These are phyloP conservation scores for Xanthorhoe designata DNA, from an alignment of 2,888 invertebrate genomes.

Conservation along the genomic window DNA sequence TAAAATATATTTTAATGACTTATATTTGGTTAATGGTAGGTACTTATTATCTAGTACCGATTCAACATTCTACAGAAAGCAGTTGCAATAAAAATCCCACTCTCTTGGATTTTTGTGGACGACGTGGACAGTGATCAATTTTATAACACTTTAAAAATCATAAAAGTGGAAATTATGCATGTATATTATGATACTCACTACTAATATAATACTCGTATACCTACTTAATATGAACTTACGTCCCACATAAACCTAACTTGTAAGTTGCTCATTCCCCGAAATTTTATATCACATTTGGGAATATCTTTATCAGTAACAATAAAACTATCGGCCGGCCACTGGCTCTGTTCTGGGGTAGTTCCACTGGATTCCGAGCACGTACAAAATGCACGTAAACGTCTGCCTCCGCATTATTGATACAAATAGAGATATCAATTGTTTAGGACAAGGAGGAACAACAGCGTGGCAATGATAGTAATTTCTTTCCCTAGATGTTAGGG, in stretches of 20 bases:
- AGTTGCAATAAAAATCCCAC: too few species aligned
- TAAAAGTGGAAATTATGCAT: too few species aligned
- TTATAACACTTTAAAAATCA: too few species aligned
- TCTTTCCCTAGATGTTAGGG: constrained; percentile 62
- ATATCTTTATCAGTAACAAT: neutral
- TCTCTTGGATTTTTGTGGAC: too few species aligned
- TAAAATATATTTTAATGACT: too few species aligned
- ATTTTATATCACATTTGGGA: neutral
- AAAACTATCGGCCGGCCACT: constrained; percentile 41
- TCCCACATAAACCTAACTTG: neutral
- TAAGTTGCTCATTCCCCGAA: neutral
- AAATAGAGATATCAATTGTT: constrained; percentile 85
- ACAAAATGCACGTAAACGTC: constrained; percentile 80
- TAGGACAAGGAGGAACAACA: constrained; percentile 76
- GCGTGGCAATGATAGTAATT: constrained; percentile 76
- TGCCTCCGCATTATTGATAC: constrained; percentile 83
- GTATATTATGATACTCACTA: neutral
- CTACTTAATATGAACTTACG: too few species aligned
- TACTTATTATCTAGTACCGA: too few species aligned
- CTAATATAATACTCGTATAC: too few species aligned
- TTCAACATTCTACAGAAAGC: too few species aligned
- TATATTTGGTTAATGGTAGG: too few species aligned
- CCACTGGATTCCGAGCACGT: constrained; percentile 76
- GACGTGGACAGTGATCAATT: too few species aligned
- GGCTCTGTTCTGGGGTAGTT: constrained; percentile 55